Conservation (phyloP, 2,797 vertebrate genomes). For the Rhynchonycteris naso region DNA sequence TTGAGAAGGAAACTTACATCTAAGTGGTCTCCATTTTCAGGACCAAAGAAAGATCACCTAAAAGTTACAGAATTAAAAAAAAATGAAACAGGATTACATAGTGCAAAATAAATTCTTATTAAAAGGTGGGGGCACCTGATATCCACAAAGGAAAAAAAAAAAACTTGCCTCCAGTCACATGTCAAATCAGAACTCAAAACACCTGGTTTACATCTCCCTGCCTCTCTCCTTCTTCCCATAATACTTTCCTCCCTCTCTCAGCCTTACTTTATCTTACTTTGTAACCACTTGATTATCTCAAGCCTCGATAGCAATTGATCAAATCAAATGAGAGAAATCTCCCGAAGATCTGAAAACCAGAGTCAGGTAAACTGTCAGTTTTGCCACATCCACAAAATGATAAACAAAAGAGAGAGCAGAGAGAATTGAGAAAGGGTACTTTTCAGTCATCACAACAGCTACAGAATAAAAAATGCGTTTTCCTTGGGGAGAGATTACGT, state of each 20-base stretch:
- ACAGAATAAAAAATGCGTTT: slow-evolving; percentile 41
- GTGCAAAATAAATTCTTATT: slow-evolving; percentile 31
- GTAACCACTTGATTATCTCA: slow-evolving; percentile 17
- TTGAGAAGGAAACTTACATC: slow-evolving; percentile 29
- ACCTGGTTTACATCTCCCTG: neutral
- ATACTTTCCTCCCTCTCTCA: neutral
- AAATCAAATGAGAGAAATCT: slow-evolving; percentile 42
- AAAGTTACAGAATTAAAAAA: slow-evolving; percentile 33
- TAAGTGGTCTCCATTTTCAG: slow-evolving; percentile 37
- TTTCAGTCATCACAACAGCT: slow-evolving; percentile 49
- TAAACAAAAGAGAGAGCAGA: neutral
- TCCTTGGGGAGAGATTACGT: slow-evolving; percentile 51
- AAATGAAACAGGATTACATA: neutral
- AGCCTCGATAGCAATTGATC: neutral
- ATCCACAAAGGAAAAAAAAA: neutral
- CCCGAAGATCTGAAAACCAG: slow-evolving; percentile 2
- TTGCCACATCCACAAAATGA: neutral
- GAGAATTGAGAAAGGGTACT: neutral
- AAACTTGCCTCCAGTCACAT: neutral
- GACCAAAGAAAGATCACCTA: slow-evolving; percentile 11
- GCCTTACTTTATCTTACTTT: neutral
- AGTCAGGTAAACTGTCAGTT: slow-evolving; percentile 9
- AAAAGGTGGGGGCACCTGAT: neutral
- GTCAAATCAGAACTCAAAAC: slow-evolving; percentile 3
- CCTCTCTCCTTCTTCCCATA: neutral